phyloP scores from a whole-genome alignment of 2,797 vertebrate genomes.

The Acanthurus leucopareius region DNA sequence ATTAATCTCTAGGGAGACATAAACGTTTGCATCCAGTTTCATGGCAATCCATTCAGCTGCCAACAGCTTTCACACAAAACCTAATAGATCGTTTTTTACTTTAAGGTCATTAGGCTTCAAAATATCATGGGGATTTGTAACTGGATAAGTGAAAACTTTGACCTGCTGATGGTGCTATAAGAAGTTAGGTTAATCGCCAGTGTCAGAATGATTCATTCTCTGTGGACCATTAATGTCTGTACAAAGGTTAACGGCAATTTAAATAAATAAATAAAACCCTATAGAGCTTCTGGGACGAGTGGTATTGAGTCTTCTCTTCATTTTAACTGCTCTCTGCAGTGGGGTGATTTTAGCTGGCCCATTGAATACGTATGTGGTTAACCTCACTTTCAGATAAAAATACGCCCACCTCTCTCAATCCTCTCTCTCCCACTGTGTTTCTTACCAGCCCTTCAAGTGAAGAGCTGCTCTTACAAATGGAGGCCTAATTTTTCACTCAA shows the following conservation, averaged over 20 bases:
- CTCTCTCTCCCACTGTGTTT: conserved; percentile 53
- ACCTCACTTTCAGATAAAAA: conserved; percentile 74
- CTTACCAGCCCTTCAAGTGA: conserved; percentile 56
- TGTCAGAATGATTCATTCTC: neutral
- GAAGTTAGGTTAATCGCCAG: neutral
- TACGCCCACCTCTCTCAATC: conserved; percentile 64
- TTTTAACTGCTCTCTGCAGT: conserved; percentile 38
- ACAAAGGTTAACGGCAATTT: too few species aligned
- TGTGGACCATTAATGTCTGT: neutral
- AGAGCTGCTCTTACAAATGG: conserved; percentile 59
- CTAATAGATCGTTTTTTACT: neutral
- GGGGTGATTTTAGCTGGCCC: conserved; percentile 41
- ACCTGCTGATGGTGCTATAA: neutral
- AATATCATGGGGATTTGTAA: neutral
- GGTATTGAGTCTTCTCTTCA: conserved; percentile 47
- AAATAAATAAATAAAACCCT: conserved; percentile 17
- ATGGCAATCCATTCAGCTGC: neutral
- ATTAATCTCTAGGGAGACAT: too few species aligned
- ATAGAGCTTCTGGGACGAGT: conserved; percentile 31
- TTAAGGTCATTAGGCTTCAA: neutral
- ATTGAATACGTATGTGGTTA: conserved; percentile 58
- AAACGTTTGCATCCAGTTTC: neutral
- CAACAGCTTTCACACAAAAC: neutral
- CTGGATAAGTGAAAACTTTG: conserved; percentile 1
- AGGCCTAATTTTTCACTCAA: conserved; percentile 61